Conservation (phyloP, 2,113 vertebrate species). For the Hylia prasina region DNA sequence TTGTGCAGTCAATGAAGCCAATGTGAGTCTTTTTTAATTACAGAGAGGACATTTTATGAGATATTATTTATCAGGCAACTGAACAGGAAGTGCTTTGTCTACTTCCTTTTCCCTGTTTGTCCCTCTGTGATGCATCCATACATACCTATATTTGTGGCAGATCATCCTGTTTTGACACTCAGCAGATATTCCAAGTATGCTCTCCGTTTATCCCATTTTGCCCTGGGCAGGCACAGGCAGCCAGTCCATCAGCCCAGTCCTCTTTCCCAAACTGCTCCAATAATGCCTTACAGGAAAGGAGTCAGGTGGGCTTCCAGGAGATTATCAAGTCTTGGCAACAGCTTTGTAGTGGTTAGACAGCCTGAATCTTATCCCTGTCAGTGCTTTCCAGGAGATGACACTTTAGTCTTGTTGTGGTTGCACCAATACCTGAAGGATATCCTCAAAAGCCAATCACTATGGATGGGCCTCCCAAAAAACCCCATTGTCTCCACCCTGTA, state of each 20-base stretch:
- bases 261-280: background rate
- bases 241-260: background rate
- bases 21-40: background rate
- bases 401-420: background rate
- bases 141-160: fast-evolving
- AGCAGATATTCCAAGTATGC: background rate
- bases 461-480: background rate
- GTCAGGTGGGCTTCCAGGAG: background rate
- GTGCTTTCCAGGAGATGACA: background rate
- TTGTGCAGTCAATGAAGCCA: background rate
- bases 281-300: background rate
- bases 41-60: background rate
- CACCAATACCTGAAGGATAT: background rate
- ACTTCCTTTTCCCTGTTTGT: background rate
- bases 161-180: background rate
- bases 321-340: background rate
- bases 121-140: background rate
- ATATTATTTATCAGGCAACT: background rate
- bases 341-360: background rate
- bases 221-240: background rate
- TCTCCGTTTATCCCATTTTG: background rate
- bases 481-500: background rate
- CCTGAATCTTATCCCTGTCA: background rate
- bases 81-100: background rate
- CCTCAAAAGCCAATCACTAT: background rate